Conservation (phyloP, 2,888 invertebrate species). For the Lathronympha strigana region DNA sequence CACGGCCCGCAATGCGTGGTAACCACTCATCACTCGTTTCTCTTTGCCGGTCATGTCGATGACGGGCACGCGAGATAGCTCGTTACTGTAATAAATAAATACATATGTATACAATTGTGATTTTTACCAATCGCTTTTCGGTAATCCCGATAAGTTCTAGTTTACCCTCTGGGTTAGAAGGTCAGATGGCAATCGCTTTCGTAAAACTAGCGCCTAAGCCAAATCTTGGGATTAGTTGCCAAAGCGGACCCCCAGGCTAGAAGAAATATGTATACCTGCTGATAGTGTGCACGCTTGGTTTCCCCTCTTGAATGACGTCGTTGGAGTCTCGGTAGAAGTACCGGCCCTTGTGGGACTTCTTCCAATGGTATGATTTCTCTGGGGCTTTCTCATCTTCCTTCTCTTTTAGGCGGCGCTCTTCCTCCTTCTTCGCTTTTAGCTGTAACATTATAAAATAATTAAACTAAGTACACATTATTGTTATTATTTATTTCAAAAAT, state of each 20-base stretch:
- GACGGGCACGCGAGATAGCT: slow-evolving; percentile 95
- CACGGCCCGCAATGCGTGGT: slow-evolving; percentile 93
- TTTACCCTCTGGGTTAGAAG: too few species aligned
- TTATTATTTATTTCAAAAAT: background rate
- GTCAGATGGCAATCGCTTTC: too few species aligned
- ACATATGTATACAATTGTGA: too few species aligned
- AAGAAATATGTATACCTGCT: slow-evolving; percentile 61
- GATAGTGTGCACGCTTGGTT: slow-evolving; percentile 82
- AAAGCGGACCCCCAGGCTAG: too few species aligned
- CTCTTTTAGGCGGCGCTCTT: slow-evolving; percentile 75
- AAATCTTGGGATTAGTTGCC: too few species aligned
- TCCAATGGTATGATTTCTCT: slow-evolving; percentile 89
- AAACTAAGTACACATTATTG: too few species aligned
- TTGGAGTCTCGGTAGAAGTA: slow-evolving; percentile 94
- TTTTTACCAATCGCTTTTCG: too few species aligned
- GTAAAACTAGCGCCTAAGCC: too few species aligned
- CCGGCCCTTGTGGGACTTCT: slow-evolving; percentile 87
- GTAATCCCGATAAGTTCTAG: too few species aligned
- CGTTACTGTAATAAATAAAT: slow-evolving; percentile 68
- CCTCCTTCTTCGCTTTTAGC: slow-evolving; percentile 77
- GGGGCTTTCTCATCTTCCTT: slow-evolving; percentile 74
- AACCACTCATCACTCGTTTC: slow-evolving; percentile 95
- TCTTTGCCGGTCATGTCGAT: slow-evolving; percentile 99
- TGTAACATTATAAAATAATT: slow-evolving; percentile 46
- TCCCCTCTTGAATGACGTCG: slow-evolving; percentile 95